A percentile compares a stretch with the other conserved stretches of the same genome.
phyloP scores from a whole-genome alignment of 2,888 invertebrate species.

The Lasioglossum leucozonium region DNA sequence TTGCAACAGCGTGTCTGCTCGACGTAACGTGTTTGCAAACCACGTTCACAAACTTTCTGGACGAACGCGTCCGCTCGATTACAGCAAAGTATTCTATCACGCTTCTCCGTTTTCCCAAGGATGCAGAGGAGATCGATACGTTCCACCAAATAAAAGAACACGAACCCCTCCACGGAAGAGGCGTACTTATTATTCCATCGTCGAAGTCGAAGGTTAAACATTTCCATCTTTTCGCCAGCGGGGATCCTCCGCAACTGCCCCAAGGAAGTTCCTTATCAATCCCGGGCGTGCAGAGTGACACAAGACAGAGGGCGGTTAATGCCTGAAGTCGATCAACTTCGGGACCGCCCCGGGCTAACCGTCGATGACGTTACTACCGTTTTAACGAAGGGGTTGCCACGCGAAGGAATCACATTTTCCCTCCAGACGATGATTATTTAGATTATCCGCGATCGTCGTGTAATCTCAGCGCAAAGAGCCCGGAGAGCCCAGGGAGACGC shows the following conservation, averaged over 20 bases:
- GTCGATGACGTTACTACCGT: conserved; percentile 75
- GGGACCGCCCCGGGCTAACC: conserved; percentile 46
- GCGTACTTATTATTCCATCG: too few species aligned
- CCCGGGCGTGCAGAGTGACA: conserved; percentile 26
- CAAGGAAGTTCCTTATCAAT: conserved; percentile 50
- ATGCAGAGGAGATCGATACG: background rate
- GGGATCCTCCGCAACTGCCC: background rate
- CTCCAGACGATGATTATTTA: conserved; percentile 72
- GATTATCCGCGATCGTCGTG: conserved; percentile 69
- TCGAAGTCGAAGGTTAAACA: background rate
- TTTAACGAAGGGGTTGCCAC: conserved; percentile 76
- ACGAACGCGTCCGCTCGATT: background rate
- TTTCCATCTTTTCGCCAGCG: background rate
- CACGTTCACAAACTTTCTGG: too few species aligned
- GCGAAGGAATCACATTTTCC: conserved; percentile 56
- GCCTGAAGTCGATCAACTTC: conserved; percentile 58
- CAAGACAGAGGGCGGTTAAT: conserved; percentile 44
- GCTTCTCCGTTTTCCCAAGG: background rate
- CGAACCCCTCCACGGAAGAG: too few species aligned
- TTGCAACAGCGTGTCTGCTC: too few species aligned
- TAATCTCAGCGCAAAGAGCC: conserved; percentile 62
- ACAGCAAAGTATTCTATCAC: background rate
- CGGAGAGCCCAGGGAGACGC: background rate
- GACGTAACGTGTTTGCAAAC: too few species aligned
- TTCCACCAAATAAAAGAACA: background rate